Evolutionary conservation across 2,888 invertebrate genomes (phyloP), one percentile per base, ranked within the genome.

Genomic region (Leptinotarsa rubiginosa): DNA sequence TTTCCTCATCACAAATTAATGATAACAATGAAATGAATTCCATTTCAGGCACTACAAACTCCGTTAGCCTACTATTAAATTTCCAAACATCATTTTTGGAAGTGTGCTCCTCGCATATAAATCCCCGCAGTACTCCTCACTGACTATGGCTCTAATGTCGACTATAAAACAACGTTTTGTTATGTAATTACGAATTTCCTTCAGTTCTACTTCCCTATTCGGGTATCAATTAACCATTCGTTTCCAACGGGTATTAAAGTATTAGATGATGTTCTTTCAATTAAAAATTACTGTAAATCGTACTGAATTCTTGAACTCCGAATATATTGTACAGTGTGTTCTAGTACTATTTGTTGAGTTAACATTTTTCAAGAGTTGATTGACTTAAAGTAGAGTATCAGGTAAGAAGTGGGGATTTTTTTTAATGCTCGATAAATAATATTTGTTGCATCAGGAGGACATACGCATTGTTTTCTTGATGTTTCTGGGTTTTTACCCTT

Each of bases 211-310:
- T 74, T 68, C 66, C 70, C 70, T 66, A 50, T 18, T 54, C 49
- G 71, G 62, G 64, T 71, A 71, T 74, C 50, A 67, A 74, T 74
- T 74, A 74, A 41, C 71, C 64, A 74, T 74, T 74, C 64, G 65
- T 74, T 74, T 54, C 74, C 68, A 74, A 47, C 66, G 65, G 70
- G 65, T 73, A 62, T 62, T 25, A 16, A 31, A 15, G 18, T 62
- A n/a, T 31, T n/a, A 3, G n/a, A 41, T 10, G 2, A 31, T 62
- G 62, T 62, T n/a, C n/a, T 62, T 18, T 41, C 41, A 41, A 62
- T 62, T 62, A 18, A n/a, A n/a, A 62, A 16, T 25, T 31, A 41
- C 41, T n/a, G 31, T 25, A 31, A 62, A 41, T 31, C 18, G 62
- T 62, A 62, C 31, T 41, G 62, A 62, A 31, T 62, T 62, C 31